These are phyloP conservation scores for Lasius platythorax DNA, from an alignment of 2,888 invertebrate genomes.

Conservation along the genomic window DNA sequence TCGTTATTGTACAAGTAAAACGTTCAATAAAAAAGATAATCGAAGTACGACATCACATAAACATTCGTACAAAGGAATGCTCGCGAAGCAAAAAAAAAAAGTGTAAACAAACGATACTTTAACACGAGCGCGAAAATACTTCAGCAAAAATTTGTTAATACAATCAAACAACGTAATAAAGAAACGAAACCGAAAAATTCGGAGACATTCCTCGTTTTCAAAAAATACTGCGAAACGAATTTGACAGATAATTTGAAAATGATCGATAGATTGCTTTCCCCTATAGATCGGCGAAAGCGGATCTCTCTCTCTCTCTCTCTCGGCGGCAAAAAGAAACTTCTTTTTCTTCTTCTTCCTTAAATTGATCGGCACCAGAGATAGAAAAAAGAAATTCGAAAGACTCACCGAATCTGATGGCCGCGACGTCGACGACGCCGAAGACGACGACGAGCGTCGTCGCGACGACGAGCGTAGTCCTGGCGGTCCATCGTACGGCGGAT, in stretches of 20 bases:
- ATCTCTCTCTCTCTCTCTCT: too few species aligned
- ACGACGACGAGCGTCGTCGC: constrained; percentile 48
- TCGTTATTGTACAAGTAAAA: neutral
- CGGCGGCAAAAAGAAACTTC: neutral
- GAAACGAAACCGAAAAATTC: neutral
- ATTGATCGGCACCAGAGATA: too few species aligned
- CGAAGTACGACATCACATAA: neutral
- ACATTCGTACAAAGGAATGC: neutral
- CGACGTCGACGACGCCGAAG: constrained; percentile 52
- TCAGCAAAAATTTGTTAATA: neutral
- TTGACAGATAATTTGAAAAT: neutral
- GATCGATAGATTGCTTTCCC: constrained; percentile 28
- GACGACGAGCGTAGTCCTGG: constrained; percentile 33
- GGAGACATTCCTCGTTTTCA: neutral
- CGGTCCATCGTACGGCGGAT: constrained; percentile 56
- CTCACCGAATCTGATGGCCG: constrained; percentile 66
- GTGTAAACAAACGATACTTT: neutral
- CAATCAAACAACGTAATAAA: neutral
- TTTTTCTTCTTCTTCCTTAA: too few species aligned
- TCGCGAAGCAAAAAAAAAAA: neutral
- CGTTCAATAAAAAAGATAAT: neutral
- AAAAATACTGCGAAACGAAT: neutral
- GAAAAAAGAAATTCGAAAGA: neutral
- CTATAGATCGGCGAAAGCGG: neutral
- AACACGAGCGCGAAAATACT: neutral